phyloP scores from a whole-genome alignment of 1,140 invertebrate species.

The Gryllus bimaculatus region DNA sequence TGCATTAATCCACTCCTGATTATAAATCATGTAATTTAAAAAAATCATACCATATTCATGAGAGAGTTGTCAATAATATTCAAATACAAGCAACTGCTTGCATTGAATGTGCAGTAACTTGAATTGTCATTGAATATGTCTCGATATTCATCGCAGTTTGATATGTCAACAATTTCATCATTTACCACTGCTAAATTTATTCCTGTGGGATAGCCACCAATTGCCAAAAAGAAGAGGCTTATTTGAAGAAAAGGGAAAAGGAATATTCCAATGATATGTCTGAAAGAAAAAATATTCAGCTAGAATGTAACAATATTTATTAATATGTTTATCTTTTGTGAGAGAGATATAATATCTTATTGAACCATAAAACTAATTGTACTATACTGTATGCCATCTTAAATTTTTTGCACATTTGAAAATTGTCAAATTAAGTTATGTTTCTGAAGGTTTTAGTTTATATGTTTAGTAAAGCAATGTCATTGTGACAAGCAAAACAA shows the following conservation, averaged over 20 bases:
- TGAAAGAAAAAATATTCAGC: constrained; percentile 34
- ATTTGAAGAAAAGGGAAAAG: constrained; percentile 71
- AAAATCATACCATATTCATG: neutral
- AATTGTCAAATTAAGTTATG: too few relatives aligned
- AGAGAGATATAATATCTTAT: too few relatives aligned
- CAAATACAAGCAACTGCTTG: neutral
- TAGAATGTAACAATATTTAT: neutral
- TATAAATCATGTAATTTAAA: neutral
- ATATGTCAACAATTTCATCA: constrained; percentile 44
- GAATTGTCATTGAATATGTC: neutral
- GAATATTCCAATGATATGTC: constrained; percentile 66
- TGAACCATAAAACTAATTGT: too few relatives aligned
- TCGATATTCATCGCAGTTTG: constrained; percentile 25
- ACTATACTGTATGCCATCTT: too few relatives aligned
- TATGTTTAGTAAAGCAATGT: too few relatives aligned
- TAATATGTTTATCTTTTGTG: neutral
- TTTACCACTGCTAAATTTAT: constrained; percentile 69
- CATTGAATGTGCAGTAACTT: neutral
- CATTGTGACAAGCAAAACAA: too few relatives aligned
- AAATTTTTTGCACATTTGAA: too few relatives aligned
- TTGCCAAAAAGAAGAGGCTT: constrained; percentile 66
- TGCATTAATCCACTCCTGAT: too few relatives aligned
- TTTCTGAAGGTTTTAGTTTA: too few relatives aligned
- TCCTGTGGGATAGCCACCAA: constrained; percentile 64
- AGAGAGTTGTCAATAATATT: neutral